Evolutionary conservation across 2,113 vertebrate genomes (phyloP).

Genomic region (Oreamnos americanus): DNA sequence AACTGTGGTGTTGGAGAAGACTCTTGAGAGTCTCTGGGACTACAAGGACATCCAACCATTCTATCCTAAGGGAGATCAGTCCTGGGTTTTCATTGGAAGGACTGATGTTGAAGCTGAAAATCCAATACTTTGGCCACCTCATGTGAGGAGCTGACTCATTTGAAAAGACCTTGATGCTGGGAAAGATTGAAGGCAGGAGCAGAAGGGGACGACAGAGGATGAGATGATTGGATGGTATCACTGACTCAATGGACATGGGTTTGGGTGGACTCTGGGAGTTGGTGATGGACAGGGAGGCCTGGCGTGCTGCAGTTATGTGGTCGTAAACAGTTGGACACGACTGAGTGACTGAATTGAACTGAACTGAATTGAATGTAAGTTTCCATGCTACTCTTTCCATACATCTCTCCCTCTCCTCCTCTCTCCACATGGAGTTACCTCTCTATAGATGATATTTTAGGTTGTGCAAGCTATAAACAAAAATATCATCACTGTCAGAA

Average conservation of each 20-base stretch:
- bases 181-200: background rate
- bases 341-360: background rate
- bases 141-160: background rate
- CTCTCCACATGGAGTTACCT: background rate
- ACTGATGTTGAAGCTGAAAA: background rate
- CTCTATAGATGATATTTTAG: background rate
- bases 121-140: background rate
- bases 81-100: background rate
- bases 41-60: background rate
- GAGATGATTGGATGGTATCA: background rate
- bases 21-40: background rate
- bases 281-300: background rate
- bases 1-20: background rate
- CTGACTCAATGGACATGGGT: background rate
- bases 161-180: background rate
- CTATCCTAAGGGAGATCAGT: background rate
- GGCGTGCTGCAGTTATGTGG: rapidly evolving
- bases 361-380: background rate
- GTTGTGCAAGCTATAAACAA: background rate
- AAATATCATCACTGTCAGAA: background rate
- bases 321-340: rapidly evolving
- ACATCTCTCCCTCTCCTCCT: background rate
- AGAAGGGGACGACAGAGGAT: background rate
- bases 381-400: background rate
- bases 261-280: background rate